Percentiles rank a stretch among this genome's conserved stretches.
These are phyloP conservation scores for Enteromius afrohamiltoni DNA, from an alignment of 2,797 vertebrate genomes.

Conservation along the genomic window DNA sequence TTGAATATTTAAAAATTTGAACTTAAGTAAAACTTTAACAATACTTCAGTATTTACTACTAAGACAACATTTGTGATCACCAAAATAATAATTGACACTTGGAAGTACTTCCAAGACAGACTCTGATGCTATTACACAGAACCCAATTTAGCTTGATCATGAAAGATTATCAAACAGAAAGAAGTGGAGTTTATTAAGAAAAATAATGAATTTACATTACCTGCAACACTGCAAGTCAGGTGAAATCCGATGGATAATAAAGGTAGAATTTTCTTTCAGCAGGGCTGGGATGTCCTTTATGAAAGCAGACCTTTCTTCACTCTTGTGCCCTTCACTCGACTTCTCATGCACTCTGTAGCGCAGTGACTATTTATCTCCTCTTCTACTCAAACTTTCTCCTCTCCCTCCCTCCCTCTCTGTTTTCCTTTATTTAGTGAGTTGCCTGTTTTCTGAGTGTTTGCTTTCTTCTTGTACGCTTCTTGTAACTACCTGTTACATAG, in stretches of 20 bases:
- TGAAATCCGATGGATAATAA: slow-evolving; percentile 5
- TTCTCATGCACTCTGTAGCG: slow-evolving; percentile 67
- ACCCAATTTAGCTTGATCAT: neutral
- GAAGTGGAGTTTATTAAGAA: neutral
- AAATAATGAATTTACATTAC: slow-evolving; percentile 28
- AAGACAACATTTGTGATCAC: neutral
- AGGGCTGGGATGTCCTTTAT: slow-evolving; percentile 54
- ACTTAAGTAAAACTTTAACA: neutral
- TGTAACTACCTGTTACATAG: slow-evolving; percentile 3
- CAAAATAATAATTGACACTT: neutral
- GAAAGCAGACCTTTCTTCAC: slow-evolving; percentile 51
- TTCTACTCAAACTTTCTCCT: slow-evolving; percentile 6
- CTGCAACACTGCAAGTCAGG: slow-evolving; percentile 1
- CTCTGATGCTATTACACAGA: neutral
- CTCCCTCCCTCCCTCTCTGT: slow-evolving; percentile 44
- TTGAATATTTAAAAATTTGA: neutral
- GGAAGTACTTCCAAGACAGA: neutral
- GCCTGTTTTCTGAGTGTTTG: slow-evolving; percentile 15
- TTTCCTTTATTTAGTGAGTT: slow-evolving; percentile 15
- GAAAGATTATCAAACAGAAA: neutral
- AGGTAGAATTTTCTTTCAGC: slow-evolving; percentile 38
- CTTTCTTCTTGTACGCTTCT: neutral
- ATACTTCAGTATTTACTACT: neutral
- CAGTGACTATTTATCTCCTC: slow-evolving; percentile 42
- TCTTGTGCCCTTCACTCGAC: slow-evolving; percentile 71